Evolutionary conservation across 2,797 vertebrate genomes (phyloP), one percentile per base, ranked within the genome.

Genomic region (Gila robusta): DNA sequence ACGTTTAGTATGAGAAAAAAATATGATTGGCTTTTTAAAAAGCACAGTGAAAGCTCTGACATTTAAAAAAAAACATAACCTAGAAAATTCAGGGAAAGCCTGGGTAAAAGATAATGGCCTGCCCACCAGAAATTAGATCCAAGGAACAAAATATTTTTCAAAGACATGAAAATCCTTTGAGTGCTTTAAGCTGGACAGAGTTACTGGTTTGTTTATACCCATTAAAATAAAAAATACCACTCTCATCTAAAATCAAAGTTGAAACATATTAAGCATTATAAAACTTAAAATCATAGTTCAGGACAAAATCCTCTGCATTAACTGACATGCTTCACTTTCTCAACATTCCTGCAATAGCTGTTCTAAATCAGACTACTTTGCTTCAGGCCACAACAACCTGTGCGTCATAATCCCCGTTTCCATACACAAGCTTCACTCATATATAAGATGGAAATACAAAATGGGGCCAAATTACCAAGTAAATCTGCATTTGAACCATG

Each of bases 271-370:
- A 56, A 14, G 6, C 6, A 59, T 37, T 77, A 37, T 76, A 62
- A 39, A 41, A 26, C 7, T 9, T 78, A 26, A 78, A 39, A 39
- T 9, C 23, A 32, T 19, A 5, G 14, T 26, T 39, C n/a, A 26
- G 37, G 14, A 77, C 19, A 69, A 64, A 64, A 64, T 64, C 12
- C 28, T 74, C 19, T 28, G 23, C 37, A 79, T 26, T 19, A 21
- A 47, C 78, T 3, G 44, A 67, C 26, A 66, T 66, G 39, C 39
- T 35, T 67, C 19, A 67, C 21, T 66, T 49, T 66, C 39, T 47
- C 79, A 80, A 80, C 67, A 35, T 21, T 59, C 78, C 28, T 67
- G 3, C 85, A 89, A 89, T 89, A 87, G 77, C 76, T 67, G 83
- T n/a, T 87, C 86, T 77, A 83, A 47, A 83, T 89, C 44, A 54